Conservation (phyloP, 2,888 invertebrate genomes). For the Catonia carolina region DNA sequence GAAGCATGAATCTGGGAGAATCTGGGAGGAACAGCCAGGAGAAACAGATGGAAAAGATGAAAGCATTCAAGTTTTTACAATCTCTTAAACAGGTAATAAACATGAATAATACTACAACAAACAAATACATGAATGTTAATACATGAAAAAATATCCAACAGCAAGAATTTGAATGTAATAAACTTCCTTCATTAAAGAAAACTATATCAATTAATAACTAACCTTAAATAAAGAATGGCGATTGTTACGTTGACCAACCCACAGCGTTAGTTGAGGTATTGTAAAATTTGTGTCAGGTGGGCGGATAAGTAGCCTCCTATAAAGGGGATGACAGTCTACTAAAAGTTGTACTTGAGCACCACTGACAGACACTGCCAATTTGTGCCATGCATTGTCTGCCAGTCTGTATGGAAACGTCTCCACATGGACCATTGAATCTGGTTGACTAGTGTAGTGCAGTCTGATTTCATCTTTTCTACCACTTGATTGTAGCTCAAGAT, state of each 20-base stretch:
- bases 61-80: too few species aligned
- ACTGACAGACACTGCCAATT: slow-evolving; percentile 74
- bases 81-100: too few species aligned
- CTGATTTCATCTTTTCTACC: slow-evolving; percentile 81
- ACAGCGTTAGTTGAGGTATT: slow-evolving; percentile 65
- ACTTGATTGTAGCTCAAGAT: slow-evolving; percentile 86
- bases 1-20: too few species aligned
- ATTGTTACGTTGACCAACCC: slow-evolving; percentile 81
- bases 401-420: slow-evolving; percentile 83
- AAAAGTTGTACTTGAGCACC: slow-evolving; percentile 70
- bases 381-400: slow-evolving; percentile 85
- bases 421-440: slow-evolving; percentile 56
- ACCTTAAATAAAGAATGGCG: slow-evolving; percentile 86
- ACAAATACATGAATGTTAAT: too few species aligned
- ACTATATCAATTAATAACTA: too few species aligned
- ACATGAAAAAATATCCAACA: too few species aligned
- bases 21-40: too few species aligned
- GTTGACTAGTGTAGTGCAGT: slow-evolving; percentile 59
- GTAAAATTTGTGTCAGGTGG: slow-evolving; percentile 72
- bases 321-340: slow-evolving; percentile 80
- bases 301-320: slow-evolving; percentile 62
- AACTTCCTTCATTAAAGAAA: too few species aligned
- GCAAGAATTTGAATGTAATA: too few species aligned
- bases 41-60: too few species aligned
- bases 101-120: too few species aligned